Conservation (phyloP, 2,113 vertebrate genomes). For the Camelus bactrianus region DNA sequence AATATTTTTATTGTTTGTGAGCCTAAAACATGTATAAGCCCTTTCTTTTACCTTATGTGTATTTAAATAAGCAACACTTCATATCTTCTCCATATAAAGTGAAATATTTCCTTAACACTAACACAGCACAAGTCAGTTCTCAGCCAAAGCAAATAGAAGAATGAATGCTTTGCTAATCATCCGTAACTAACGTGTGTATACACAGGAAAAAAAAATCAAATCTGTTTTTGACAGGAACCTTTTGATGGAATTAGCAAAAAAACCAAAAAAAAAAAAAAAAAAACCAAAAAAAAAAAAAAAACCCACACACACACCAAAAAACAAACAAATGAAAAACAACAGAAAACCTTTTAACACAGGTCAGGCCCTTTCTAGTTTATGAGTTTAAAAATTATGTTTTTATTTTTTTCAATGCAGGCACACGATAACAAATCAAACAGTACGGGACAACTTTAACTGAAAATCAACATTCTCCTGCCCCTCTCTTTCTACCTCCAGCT, state of each 20-base stretch:
- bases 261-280: conserved; percentile 65
- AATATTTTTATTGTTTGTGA: conserved; percentile 71
- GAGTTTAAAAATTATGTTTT: conserved; percentile 49
- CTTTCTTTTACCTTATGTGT: conserved; percentile 62
- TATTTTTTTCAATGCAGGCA: conserved; percentile 31
- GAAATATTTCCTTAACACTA: conserved; percentile 87
- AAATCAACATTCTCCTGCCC: background rate
- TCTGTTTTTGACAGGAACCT: conserved; percentile 86
- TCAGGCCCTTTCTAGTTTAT: conserved; percentile 58
- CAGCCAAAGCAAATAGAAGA: conserved; percentile 90
- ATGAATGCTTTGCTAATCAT: conserved; percentile 90
- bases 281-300: conserved; percentile 31
- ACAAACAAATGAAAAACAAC: conserved; percentile 27
- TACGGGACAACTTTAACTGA: conserved; percentile 35
- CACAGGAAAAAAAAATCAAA: conserved; percentile 83
- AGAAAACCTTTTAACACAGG: conserved; percentile 66
- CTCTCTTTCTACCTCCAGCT: background rate
- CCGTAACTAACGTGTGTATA: conserved; percentile 88
- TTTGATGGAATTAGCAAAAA: conserved; percentile 83
- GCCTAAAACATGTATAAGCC: conserved; percentile 63
- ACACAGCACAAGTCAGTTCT: conserved; percentile 84
- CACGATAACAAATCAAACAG: conserved; percentile 43
- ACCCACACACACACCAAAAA: background rate
- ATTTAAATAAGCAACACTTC: conserved; percentile 83
- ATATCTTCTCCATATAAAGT: conserved; percentile 84